These are phyloP conservation scores for Cremastinae sp. DNA, from an alignment of 2,888 invertebrate genomes.

Conservation along the genomic window DNA sequence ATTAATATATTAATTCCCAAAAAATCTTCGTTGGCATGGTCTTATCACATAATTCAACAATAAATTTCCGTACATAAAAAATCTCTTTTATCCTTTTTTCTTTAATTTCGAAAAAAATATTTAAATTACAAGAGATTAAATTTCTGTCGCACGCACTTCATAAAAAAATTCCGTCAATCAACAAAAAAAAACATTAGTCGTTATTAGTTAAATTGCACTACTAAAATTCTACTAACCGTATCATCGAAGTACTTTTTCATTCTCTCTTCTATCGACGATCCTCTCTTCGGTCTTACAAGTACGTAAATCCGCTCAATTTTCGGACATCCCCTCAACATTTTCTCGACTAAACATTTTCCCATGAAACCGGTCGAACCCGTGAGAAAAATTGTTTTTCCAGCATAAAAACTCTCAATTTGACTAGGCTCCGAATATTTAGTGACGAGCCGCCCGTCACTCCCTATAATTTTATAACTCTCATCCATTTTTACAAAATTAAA, in stretches of 20 bases:
- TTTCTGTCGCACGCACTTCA: too few relatives aligned
- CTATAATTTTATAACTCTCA: conserved; percentile 62
- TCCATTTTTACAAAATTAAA: conserved; percentile 51
- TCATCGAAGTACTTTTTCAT: conserved; percentile 41
- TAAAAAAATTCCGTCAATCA: not conserved
- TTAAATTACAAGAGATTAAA: too few relatives aligned
- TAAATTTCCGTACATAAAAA: too few relatives aligned
- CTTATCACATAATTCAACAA: too few relatives aligned
- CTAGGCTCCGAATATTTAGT: conserved; percentile 48
- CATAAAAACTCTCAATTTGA: conserved; percentile 65
- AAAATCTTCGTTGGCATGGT: too few relatives aligned
- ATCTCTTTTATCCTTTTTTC: too few relatives aligned
- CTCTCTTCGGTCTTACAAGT: conserved; percentile 49
- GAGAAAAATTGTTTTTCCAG: conserved; percentile 68
- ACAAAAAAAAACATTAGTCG: not conserved
- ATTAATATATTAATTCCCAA: too few relatives aligned
- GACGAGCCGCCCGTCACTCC: conserved; percentile 58
- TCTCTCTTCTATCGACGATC: conserved; percentile 31
- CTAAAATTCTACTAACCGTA: conserved; percentile 26
- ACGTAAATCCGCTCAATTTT: conserved; percentile 47
- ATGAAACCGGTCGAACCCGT: conserved; percentile 69
- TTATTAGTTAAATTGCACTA: not conserved
- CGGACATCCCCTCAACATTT: conserved; percentile 61
- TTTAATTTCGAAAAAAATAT: too few relatives aligned
- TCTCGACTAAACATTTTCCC: conserved; percentile 68